Conservation (phyloP, 2,113 vertebrate genomes). For the Pipra filicauda region DNA sequence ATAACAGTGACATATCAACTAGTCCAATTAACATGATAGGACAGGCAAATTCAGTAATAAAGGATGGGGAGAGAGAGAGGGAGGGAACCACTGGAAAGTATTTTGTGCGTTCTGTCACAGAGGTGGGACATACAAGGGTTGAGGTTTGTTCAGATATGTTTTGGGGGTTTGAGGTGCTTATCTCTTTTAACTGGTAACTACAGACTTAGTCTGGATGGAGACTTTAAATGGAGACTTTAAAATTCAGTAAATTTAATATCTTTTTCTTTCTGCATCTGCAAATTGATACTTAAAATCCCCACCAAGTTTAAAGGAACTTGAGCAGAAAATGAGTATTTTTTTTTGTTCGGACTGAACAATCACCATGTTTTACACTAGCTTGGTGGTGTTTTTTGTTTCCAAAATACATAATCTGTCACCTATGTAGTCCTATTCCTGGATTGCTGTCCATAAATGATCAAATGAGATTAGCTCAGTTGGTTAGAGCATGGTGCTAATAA, state of each 20-base stretch:
- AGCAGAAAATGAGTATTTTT: background rate
- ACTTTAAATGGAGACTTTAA: background rate
- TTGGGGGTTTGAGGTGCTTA: background rate
- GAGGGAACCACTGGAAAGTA: background rate
- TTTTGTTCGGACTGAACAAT: background rate
- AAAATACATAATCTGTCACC: background rate
- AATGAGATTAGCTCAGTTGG: background rate
- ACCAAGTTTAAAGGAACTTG: background rate
- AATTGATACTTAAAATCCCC: background rate
- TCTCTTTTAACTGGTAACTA: background rate
- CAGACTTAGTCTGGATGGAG: background rate
- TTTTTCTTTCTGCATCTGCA: background rate
- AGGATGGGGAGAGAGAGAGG: background rate
- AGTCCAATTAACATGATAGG: background rate
- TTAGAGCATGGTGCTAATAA: background rate
- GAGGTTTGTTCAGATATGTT: background rate
- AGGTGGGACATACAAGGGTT: background rate
- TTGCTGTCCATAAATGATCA: background rate
- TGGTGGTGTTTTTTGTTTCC: background rate
- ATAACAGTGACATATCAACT: background rate
- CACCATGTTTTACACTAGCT: background rate
- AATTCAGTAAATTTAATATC: background rate
- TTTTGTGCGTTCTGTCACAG: background rate
- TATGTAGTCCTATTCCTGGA: background rate
- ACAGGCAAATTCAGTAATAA: background rate